Evolutionary conservation across 1,140 invertebrate genomes (phyloP).

Genomic region (Metopolophium dirhodum): DNA sequence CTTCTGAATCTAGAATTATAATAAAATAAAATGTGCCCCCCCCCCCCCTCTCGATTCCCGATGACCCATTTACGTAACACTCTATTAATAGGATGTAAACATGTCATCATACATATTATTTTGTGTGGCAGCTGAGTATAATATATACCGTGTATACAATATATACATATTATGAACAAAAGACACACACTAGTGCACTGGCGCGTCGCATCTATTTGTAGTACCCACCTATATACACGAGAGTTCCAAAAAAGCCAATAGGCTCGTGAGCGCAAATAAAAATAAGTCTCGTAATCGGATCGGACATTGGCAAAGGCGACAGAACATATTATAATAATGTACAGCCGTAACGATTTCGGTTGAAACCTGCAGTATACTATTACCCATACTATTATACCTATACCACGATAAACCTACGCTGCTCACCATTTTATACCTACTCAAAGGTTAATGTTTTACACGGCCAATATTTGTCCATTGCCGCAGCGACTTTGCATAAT

Average conservation of each 20-base stretch:
- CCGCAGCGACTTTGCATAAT: too few species aligned
- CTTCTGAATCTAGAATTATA: not conserved
- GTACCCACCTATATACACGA: not conserved
- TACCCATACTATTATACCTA: too few species aligned
- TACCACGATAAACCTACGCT: too few species aligned
- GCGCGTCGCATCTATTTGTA: not conserved
- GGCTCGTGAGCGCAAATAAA: not conserved
- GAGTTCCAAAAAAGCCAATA: conserved; percentile 1
- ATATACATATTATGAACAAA: not conserved
- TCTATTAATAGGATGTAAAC: conserved; percentile 37
- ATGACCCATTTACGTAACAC: conserved; percentile 7
- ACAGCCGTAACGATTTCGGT: not conserved
- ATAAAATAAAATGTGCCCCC: not conserved
- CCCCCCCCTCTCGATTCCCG: not conserved
- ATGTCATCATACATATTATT: not conserved
- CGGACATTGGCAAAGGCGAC: not conserved
- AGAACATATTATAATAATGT: not conserved
- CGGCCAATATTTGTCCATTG: too few species aligned
- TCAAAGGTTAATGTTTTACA: too few species aligned
- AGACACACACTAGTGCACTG: not conserved
- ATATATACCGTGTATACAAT: not conserved
- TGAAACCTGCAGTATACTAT: too few species aligned
- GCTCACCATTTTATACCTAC: too few species aligned
- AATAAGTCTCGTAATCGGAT: not conserved
- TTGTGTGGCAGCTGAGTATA: not conserved